These are phyloP conservation scores for Varecia variegata DNA, from an alignment of 2,797 vertebrate species.

Conservation along the genomic window DNA sequence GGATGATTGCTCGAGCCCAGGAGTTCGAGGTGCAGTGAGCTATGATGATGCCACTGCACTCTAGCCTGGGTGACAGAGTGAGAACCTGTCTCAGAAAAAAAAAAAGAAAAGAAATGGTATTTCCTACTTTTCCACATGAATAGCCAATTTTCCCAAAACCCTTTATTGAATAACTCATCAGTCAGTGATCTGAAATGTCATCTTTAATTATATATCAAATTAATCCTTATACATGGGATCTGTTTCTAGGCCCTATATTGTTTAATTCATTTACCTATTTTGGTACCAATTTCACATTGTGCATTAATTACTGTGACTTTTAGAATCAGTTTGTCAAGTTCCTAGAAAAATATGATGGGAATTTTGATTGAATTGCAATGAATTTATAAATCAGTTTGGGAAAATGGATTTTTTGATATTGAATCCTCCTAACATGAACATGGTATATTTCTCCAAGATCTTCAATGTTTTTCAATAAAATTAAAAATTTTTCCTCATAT, in stretches of 20 bases:
- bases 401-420: not conserved
- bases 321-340: not conserved
- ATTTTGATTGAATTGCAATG: not conserved
- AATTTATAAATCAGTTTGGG: not conserved
- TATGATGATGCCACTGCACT: not conserved
- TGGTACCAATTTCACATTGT: not conserved
- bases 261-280: not conserved
- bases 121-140: not conserved
- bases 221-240: not conserved
- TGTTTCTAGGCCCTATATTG: not conserved
- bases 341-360: not conserved
- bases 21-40: not conserved
- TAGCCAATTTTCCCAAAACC: not conserved
- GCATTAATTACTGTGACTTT: slow-evolving; percentile 3
- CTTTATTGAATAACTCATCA: not conserved
- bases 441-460: not conserved
- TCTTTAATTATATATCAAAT: not conserved
- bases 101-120: not conserved
- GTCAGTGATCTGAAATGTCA: not conserved
- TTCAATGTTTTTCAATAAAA: not conserved
- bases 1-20: not conserved
- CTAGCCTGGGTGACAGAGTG: not conserved
- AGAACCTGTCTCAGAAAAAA: not conserved
- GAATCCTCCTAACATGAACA: not conserved
- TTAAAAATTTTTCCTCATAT: not conserved